Evolutionary conservation across 2,888 invertebrate species (phyloP).

Genomic region (Pinctada fucata): DNA sequence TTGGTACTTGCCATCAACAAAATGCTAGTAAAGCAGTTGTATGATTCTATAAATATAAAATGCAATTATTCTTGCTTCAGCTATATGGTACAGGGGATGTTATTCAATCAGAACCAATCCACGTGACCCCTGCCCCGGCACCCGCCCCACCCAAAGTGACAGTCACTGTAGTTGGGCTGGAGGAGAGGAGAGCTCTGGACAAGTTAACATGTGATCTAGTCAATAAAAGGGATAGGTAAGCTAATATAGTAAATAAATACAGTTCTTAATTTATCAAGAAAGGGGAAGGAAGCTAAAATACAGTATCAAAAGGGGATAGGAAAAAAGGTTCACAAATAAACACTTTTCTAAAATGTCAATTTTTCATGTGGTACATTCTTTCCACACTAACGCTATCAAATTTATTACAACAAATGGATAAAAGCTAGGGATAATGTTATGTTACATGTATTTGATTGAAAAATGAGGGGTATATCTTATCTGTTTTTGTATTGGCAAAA

Average conservation of each 20-base stretch:
- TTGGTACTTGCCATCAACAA: no score
- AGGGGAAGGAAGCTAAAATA: not conserved
- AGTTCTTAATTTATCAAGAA: not conserved
- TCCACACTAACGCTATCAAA: not conserved
- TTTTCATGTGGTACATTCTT: not conserved
- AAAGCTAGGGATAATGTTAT: no score
- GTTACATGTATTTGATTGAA: no score
- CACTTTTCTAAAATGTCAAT: not conserved
- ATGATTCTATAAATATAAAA: not conserved
- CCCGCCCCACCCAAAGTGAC: conserved; percentile 74
- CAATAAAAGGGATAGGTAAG: conserved; percentile 75
- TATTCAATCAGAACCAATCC: conserved; percentile 70
- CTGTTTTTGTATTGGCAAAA: no score
- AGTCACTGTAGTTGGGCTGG: conserved; percentile 74
- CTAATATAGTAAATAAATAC: not conserved
- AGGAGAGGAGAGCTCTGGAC: conserved; percentile 74
- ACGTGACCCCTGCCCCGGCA: conserved; percentile 69
- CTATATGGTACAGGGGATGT: conserved; percentile 74
- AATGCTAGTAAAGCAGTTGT: no score
- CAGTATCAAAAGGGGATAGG: not conserved
- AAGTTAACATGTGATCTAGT: conserved; percentile 75
- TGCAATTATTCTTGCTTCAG: conserved; percentile 53
- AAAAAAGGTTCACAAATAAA: not conserved
- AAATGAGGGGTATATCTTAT: no score
- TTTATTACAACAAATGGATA: no score